Percentiles rank a stretch among this genome's conserved stretches.
These are phyloP conservation scores for Chirona hameri DNA, from an alignment of 2,888 invertebrate genomes.

Conservation along the genomic window DNA sequence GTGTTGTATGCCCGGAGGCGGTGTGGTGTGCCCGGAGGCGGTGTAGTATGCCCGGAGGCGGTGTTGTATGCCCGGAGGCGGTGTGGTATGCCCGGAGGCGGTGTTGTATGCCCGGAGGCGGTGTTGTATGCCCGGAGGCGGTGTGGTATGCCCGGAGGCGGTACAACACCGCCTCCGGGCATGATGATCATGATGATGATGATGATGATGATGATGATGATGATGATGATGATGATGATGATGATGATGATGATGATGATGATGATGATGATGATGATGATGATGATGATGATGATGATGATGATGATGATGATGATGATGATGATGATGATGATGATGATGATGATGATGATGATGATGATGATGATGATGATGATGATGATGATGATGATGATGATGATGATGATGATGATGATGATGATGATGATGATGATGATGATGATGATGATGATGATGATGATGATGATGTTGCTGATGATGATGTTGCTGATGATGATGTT, in stretches of 20 bases:
- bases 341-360: conserved; percentile 22
- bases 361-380: conserved; percentile 22
- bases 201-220: conserved; percentile 22
- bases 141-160: no score
- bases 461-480: no score
- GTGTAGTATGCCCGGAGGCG: no score
- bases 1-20: no score
- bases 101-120: no score
- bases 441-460: no score
- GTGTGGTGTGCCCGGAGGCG: background rate
- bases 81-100: no score
- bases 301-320: conserved; percentile 22
- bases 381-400: conserved; percentile 22
- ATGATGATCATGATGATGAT: conserved; percentile 11
- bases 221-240: conserved; percentile 22
- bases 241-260: conserved; percentile 22
- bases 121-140: no score
- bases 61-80: no score
- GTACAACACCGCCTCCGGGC: no score
- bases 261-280: conserved; percentile 22
- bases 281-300: conserved; percentile 22
- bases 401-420: conserved; percentile 22
- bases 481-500: no score
- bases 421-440: conserved; percentile 22
- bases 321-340: conserved; percentile 22